phyloP scores from a whole-genome alignment of 1,140 invertebrate species.

The Choristoneura fumiferana region DNA sequence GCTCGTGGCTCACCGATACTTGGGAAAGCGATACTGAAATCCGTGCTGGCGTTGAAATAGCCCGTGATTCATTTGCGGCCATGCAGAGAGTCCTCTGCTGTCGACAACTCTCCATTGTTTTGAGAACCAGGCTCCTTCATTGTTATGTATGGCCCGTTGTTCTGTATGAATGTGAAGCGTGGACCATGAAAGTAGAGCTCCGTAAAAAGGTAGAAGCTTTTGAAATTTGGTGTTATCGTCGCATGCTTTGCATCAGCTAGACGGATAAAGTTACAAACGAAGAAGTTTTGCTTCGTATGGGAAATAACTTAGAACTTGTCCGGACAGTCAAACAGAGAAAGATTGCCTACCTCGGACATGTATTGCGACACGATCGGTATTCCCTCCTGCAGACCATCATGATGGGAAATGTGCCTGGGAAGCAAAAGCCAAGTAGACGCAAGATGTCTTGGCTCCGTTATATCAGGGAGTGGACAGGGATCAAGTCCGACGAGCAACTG shows the following conservation, averaged over 20 bases:
- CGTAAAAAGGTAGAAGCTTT: constrained; percentile 23
- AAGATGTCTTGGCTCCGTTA: too few relatives aligned
- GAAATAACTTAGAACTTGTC: not conserved
- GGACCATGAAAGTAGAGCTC: constrained; percentile 20
- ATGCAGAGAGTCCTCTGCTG: constrained; percentile 25
- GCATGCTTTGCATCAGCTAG: constrained; percentile 18
- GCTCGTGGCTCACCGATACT: constrained; percentile 21
- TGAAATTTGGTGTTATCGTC: constrained; percentile 23
- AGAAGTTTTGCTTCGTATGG: too few relatives aligned
- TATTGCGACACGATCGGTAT: not conserved
- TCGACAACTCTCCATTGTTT: constrained; percentile 16
- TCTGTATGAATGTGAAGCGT: constrained; percentile 22
- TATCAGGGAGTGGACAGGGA: too few relatives aligned
- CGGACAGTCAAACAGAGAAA: not conserved
- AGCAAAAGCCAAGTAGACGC: too few relatives aligned
- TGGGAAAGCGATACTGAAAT: constrained; percentile 24
- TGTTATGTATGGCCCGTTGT: constrained; percentile 27
- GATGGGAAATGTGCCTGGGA: too few relatives aligned
- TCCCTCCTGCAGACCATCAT: too few relatives aligned
- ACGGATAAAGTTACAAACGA: constrained; percentile 12
- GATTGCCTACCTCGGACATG: constrained; percentile 8
- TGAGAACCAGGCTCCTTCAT: constrained; percentile 18
- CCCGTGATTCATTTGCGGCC: constrained; percentile 18
- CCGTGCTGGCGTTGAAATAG: constrained; percentile 21
- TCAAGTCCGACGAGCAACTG: too few relatives aligned